Base-by-base conservation (phyloP, 2,888 invertebrate species). In the Sarcophaga carnaria region DNA sequence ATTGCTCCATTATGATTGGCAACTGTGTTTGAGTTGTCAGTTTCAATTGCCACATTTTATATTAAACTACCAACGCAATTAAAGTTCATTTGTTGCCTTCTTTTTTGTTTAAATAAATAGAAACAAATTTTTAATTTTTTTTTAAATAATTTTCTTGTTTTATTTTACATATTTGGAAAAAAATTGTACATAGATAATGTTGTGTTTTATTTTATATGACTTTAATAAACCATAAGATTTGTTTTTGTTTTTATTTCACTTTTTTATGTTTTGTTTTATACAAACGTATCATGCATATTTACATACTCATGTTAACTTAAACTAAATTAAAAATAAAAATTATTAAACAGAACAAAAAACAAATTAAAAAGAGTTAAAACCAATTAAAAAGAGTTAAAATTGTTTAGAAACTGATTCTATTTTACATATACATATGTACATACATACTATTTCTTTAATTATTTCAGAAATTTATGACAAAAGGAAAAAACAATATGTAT, bases 111-210 rank as follows among this genome's bases (percentile, higher is more conserved):
- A 4, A 37, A 37, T 37, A 54, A 54, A 54, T 54, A 14, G 1
- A 54, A 54, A 54, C 5, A 54, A 14, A 27, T 64, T 17, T 71
- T 63, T 1, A n/a, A 27, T n/a, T 54, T 74, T 75, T 47, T 47
- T 62, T 75, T 71, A 37, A 49, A 49, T 70, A 70, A 25, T 71
- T 71, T 70, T 54, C 5, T 37, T 75, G 54, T 76, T 74, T 74
- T 74, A 62, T 74, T 74, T 69, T 37, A 64, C 64, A 71, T 79
- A 71, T 83, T 83, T 78, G 78, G 78, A 83, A 78, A 82, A 54
- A 37, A 82, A 83, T 83, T 83, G 72, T 83, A 83, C 77, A 83
- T 83, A 72, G 25, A 22, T 27, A 45, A 12, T 54, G 12, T 37
- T n/a, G 11, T 72, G 49, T 45, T 74, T 74, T 64, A 74, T 79